Conservation (phyloP, 2,113 vertebrate genomes). For the Gallinago paraguaiae region DNA sequence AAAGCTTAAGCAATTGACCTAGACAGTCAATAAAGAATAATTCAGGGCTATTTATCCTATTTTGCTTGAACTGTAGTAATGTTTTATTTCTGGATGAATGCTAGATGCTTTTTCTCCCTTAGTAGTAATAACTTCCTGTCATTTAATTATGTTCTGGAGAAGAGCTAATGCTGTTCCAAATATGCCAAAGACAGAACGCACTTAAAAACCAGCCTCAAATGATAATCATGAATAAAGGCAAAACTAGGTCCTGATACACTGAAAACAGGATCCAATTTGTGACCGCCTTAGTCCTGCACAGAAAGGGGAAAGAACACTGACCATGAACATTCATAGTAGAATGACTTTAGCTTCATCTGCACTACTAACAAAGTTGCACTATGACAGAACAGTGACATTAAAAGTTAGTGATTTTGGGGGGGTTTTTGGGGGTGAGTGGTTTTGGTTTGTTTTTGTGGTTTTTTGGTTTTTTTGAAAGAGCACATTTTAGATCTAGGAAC, state of each 20-base stretch:
- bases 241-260: not conserved
- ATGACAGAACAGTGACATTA: not conserved
- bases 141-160: not conserved
- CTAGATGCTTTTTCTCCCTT: not conserved
- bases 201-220: not conserved
- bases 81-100: conserved; percentile 1
- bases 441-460: not conserved
- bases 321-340: not conserved
- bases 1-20: not conserved
- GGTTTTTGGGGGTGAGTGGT: not conserved
- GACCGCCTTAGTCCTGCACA: not conserved
- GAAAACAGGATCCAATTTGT: not conserved
- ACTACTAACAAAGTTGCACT: not conserved
- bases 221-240: not conserved
- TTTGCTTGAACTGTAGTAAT: not conserved
- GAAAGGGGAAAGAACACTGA: not conserved
- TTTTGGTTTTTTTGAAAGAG: not conserved
- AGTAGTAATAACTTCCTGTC: not conserved
- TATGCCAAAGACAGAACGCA: not conserved
- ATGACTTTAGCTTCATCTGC: not conserved
- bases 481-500: not conserved
- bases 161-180: not conserved
- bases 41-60: not conserved
- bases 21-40: not conserved
- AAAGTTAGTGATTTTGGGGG: not conserved